Evolutionary conservation across 2,113 vertebrate species (phyloP), one percentile per base, ranked within the genome.

Genomic region (Corvus moneduloides): DNA sequence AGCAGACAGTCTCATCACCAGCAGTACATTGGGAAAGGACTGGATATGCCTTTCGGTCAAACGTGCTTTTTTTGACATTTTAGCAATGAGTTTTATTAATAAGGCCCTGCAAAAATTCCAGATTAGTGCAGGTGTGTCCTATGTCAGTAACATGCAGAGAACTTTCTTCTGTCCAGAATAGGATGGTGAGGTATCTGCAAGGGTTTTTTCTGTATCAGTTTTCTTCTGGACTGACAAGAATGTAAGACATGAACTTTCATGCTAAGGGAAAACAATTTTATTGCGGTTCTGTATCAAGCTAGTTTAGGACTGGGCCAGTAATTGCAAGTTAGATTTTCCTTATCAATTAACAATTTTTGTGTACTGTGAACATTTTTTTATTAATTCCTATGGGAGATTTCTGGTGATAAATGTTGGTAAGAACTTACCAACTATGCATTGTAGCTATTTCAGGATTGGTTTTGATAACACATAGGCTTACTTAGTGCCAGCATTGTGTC

Each of bases 1-100:
- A 85, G 48, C 28, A 88, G 86, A 46, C 51, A 74, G 26, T 56
- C 69, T 71, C 48, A 58, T 43, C 35, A 55, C 12, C 26, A 64
- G 18, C 1, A 3, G 5, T 61, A 27, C 0, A 0, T 22, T 80
- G 52, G 59, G 46, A 83, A 90, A 73, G 24, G 17, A 54, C 35
- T 89, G 66, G 49, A 52, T 54, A 33, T 48, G 18, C n/a, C 32
- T 78, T 52, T 78, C 39, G 9, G 32, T 66, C 52, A 67, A 89
- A 64, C 0, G 0, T 4, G 0, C 2, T 14, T 14, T 61, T 71
- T 81, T 78, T 84, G 26, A 56, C 46, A 21, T 82, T 87, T 94
- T 67, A 75, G 35, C 51, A 32, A 28, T 26, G 21, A 58, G 18
- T 82, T 54, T 61, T 68, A 43, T 30, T 75, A 52, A 16, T 39